Evolutionary conservation across 2,113 vertebrate genomes (phyloP).

Genomic region (Sorex fumeus): DNA sequence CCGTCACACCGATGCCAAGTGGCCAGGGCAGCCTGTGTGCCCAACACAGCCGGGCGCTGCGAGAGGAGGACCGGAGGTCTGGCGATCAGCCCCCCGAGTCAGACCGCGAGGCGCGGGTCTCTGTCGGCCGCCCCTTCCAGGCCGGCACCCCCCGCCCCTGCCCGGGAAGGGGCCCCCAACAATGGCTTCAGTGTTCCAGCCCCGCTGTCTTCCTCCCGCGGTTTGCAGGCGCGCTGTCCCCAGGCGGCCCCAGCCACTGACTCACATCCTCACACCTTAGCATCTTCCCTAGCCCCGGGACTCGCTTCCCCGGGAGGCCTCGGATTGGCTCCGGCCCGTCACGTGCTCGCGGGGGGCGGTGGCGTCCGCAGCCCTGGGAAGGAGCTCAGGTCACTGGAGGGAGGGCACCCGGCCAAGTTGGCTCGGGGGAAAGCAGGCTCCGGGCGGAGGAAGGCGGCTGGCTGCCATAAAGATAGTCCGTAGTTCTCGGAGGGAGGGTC

Average conservation of each 20-base stretch:
- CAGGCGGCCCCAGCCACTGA: conserved; percentile 36
- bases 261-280: background rate
- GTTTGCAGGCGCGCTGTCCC: background rate
- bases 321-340: conserved; percentile 36
- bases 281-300: background rate
- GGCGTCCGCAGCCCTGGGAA: background rate
- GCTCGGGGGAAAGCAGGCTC: background rate
- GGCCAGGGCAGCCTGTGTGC: background rate
- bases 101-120: background rate
- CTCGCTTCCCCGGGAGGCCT: background rate
- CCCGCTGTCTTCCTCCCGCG: background rate
- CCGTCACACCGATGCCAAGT: background rate
- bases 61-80: background rate
- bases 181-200: background rate
- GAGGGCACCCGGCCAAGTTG: background rate
- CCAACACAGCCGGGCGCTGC: background rate
- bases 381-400: background rate
- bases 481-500: background rate
- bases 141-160: background rate
- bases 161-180: background rate
- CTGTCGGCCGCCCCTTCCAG: background rate
- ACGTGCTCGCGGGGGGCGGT: background rate
- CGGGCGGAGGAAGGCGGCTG: background rate
- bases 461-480: background rate
- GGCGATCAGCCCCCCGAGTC: background rate